Conservation (phyloP, 30 jellyfish, hydroid and myxozoan genomes). For the Catostylus mosaicus region DNA sequence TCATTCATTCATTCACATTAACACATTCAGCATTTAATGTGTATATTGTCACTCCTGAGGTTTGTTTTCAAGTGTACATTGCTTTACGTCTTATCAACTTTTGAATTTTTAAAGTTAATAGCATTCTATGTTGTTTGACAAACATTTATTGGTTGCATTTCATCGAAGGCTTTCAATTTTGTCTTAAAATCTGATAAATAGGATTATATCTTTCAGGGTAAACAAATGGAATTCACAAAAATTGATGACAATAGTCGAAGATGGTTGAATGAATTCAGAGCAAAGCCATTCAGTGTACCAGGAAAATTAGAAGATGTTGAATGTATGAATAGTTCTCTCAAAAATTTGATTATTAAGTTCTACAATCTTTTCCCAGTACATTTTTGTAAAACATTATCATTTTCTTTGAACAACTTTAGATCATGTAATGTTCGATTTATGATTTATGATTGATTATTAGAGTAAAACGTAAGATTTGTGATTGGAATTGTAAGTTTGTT, state of each 20-base stretch:
- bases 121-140: no score
- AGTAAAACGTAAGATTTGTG: no score
- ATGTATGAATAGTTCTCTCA: slow-evolving; percentile 17
- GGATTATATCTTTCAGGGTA: slow-evolving; percentile 56
- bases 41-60: slow-evolving; percentile 90
- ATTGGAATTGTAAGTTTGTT: no score
- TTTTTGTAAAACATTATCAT: no score
- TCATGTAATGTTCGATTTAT: no score
- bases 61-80: not conserved
- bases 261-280: slow-evolving; percentile 91
- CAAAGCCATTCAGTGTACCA: slow-evolving; percentile 92
- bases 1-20: slow-evolving; percentile 91
- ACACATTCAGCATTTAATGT: slow-evolving; percentile 96
- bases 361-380: no score
- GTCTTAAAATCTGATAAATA: no score
- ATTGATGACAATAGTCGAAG: slow-evolving; percentile 86
- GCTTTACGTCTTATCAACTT: not conserved
- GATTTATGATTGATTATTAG: no score
- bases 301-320: slow-evolving; percentile 95
- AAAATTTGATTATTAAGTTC: no score
- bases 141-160: no score
- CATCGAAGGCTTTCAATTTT: no score
- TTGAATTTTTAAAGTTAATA: not conserved
- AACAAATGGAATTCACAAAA: slow-evolving; percentile 76
- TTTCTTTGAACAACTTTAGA: no score